Percentiles rank a stretch among this genome's conserved stretches.
Evolutionary conservation across 2,797 vertebrate species (phyloP).

Genomic region (Kryptopterus vitreolus): DNA sequence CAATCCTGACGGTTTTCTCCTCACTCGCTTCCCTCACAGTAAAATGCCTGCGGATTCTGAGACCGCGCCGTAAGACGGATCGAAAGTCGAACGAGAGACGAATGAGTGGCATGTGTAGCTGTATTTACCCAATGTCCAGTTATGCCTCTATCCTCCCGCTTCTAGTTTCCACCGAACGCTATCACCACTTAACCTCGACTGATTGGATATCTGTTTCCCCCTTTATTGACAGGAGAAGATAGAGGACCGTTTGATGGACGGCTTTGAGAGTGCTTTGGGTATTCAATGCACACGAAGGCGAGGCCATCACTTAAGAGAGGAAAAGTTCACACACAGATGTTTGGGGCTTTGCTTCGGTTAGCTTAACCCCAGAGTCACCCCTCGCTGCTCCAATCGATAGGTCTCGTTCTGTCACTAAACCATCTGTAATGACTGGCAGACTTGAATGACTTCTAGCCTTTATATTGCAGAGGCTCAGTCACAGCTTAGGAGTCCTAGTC

Average conservation of each 20-base stretch:
- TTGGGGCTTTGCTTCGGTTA: constrained; percentile 50
- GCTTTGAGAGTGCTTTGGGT: constrained; percentile 75
- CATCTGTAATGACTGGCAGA: constrained; percentile 44
- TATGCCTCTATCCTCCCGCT: constrained; percentile 41
- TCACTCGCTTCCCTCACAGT: constrained; percentile 46
- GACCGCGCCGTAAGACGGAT: background rate
- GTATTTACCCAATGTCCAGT: constrained; percentile 42
- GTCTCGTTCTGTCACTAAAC: constrained; percentile 57
- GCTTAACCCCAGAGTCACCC: constrained; percentile 58
- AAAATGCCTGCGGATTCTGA: constrained; percentile 40
- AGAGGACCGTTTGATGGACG: constrained; percentile 60
- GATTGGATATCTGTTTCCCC: constrained; percentile 16
- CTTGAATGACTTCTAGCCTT: background rate
- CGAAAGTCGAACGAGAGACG: constrained; percentile 10
- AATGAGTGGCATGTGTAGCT: constrained; percentile 50
- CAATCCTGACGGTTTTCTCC: constrained; percentile 94
- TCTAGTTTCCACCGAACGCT: constrained; percentile 41
- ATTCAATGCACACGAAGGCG: constrained; percentile 68
- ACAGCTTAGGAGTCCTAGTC: constrained; percentile 6
- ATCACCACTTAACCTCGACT: constrained; percentile 19
- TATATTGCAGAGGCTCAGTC: background rate
- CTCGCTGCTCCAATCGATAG: constrained; percentile 63
- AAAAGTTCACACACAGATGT: constrained; percentile 48
- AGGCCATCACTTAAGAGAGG: constrained; percentile 43
- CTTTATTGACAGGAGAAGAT: constrained; percentile 25